Evolutionary conservation across 2,888 invertebrate species (phyloP).

Genomic region (Calameuta filiformis): DNA sequence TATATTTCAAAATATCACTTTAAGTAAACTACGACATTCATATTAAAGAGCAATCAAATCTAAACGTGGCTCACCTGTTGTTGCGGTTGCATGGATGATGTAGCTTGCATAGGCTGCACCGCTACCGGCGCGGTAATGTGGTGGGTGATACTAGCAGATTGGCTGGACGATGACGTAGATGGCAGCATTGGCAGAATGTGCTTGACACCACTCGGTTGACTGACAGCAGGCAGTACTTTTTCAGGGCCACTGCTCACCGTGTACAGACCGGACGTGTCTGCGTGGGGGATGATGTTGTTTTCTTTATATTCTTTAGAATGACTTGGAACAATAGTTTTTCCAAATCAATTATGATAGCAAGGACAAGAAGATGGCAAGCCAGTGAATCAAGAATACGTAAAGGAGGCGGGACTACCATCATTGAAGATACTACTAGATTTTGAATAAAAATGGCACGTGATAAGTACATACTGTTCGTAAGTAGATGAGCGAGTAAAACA

Average conservation of each 20-base stretch:
- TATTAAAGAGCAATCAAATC: background rate
- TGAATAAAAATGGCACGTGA: conserved; percentile 7
- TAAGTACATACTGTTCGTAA: conserved; percentile 75
- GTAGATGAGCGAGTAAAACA: conserved; percentile 85
- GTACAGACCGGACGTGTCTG: conserved; percentile 66
- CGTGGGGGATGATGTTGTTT: conserved; percentile 13
- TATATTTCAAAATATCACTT: conserved; percentile 2
- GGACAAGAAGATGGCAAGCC: background rate
- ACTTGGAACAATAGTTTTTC: background rate
- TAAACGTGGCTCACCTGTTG: background rate
- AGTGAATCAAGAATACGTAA: background rate
- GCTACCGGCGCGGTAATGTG: conserved; percentile 66
- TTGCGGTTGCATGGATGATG: conserved; percentile 43
- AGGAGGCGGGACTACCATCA: background rate
- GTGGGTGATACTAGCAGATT: conserved; percentile 59
- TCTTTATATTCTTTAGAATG: conserved; percentile 5
- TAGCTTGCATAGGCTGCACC: conserved; percentile 62
- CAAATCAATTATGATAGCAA: background rate
- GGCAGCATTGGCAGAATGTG: conserved; percentile 68
- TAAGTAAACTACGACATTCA: background rate
- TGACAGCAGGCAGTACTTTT: conserved; percentile 47
- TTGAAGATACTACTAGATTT: background rate
- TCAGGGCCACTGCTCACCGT: conserved; percentile 68
- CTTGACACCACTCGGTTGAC: conserved; percentile 58
- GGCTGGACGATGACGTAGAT: conserved; percentile 68